Conservation (phyloP, 2,888 invertebrate species). For the Nematopogon swammerdamellus region DNA sequence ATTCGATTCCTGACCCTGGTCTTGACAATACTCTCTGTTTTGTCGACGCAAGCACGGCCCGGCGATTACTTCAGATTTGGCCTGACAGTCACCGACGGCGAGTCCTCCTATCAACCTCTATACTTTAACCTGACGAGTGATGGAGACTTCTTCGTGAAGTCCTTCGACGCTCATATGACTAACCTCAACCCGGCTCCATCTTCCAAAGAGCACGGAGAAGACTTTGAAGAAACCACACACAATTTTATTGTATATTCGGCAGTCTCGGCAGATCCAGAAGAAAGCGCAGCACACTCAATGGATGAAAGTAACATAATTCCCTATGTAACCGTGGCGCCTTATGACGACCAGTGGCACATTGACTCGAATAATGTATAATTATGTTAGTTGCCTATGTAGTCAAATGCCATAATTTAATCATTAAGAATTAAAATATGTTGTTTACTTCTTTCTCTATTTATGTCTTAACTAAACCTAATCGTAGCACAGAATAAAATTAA, state of each 20-base stretch:
- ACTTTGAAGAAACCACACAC: too few species aligned
- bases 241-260: too few species aligned
- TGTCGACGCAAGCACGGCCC: neutral
- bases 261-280: too few species aligned
- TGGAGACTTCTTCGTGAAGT: neutral
- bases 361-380: neutral
- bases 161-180: neutral
- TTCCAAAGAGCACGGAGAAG: too few species aligned
- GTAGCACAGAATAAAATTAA: too few species aligned
- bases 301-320: neutral
- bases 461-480: too few species aligned
- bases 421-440: too few species aligned
- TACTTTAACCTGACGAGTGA: neutral
- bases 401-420: too few species aligned
- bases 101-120: neutral
- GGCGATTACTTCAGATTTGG: neutral
- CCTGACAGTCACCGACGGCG: neutral
- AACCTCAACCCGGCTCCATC: neutral
- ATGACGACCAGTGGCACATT: neutral
- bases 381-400: too few species aligned
- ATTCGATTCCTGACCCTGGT: neutral
- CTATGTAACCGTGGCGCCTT: neutral
- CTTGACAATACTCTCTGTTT: neutral
- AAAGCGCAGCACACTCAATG: too few species aligned
- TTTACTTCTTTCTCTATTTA: too few species aligned